These are phyloP conservation scores for Leptura quadrifasciata DNA, from an alignment of 2,888 invertebrate species.

Conservation along the genomic window DNA sequence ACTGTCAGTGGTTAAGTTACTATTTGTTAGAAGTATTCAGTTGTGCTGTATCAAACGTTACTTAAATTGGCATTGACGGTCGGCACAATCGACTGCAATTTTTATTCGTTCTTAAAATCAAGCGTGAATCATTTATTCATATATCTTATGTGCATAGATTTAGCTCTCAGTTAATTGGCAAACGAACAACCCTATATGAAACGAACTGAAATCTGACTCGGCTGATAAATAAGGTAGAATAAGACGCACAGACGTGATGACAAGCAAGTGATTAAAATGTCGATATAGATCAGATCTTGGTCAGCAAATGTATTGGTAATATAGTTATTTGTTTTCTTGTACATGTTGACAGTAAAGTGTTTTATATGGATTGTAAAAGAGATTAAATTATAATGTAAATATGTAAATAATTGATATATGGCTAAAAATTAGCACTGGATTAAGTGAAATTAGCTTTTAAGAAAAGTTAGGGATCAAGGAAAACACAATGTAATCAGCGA, in stretches of 20 bases:
- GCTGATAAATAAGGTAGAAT: not conserved
- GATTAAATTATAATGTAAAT: no score
- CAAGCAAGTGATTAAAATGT: not conserved
- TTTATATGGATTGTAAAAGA: not conserved
- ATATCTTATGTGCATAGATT: not conserved
- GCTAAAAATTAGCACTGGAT: no score
- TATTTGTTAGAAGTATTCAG: no score
- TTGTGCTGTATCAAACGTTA: no score
- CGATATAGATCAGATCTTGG: not conserved
- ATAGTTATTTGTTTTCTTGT: constrained; percentile 11
- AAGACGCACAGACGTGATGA: not conserved
- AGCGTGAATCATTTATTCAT: not conserved
- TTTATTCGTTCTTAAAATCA: no score
- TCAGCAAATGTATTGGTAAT: not conserved
- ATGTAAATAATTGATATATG: no score
- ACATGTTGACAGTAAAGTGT: constrained; percentile 2
- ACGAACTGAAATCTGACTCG: not conserved
- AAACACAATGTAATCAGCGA: no score
- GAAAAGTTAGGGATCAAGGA: no score
- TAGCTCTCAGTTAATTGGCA: not conserved
- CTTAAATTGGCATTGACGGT: no score
- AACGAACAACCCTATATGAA: not conserved
- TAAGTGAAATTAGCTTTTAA: no score
- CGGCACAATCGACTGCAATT: no score
- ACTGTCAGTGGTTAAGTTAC: no score